Evolutionary conservation across 2,797 vertebrate species (phyloP).

Genomic region (Fundulus diaphanus): DNA sequence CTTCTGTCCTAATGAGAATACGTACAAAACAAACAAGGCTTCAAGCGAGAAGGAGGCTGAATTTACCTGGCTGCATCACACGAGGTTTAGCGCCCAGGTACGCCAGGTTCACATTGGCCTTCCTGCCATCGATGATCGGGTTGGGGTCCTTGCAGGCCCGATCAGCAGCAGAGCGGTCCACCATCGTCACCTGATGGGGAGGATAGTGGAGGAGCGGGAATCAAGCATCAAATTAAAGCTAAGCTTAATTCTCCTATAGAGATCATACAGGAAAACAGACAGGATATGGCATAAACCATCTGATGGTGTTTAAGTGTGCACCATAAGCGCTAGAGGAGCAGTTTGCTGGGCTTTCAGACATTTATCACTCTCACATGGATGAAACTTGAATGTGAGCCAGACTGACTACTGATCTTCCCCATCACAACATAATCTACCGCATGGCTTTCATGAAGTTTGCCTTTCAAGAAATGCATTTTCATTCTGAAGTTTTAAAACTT

Average conservation of each 20-base stretch:
- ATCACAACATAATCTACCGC: not conserved
- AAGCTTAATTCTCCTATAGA: not conserved
- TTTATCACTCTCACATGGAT: constrained; percentile 42
- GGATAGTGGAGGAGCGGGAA: not conserved
- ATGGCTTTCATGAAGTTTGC: not conserved
- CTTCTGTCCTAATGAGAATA: not conserved
- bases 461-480: not conserved
- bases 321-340: not conserved
- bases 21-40: constrained; percentile 16
- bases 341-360: constrained; percentile 14
- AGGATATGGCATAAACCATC: not conserved
- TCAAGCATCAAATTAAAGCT: not conserved
- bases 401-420: constrained; percentile 7
- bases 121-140: constrained; percentile 98
- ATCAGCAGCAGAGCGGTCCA: constrained; percentile 95
- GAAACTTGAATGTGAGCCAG: constrained; percentile 42
- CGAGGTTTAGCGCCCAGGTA: constrained; percentile 97
- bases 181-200: constrained; percentile 92
- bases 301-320: not conserved
- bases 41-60: constrained; percentile 13
- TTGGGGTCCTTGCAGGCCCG: constrained; percentile 98
- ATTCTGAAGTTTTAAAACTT: not conserved
- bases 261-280: not conserved
- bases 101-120: constrained; percentile 98
- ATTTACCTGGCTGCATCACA: constrained; percentile 97